Base-by-base conservation (phyloP, 2,797 vertebrate species). In the Champsocephalus gunnari region DNA sequence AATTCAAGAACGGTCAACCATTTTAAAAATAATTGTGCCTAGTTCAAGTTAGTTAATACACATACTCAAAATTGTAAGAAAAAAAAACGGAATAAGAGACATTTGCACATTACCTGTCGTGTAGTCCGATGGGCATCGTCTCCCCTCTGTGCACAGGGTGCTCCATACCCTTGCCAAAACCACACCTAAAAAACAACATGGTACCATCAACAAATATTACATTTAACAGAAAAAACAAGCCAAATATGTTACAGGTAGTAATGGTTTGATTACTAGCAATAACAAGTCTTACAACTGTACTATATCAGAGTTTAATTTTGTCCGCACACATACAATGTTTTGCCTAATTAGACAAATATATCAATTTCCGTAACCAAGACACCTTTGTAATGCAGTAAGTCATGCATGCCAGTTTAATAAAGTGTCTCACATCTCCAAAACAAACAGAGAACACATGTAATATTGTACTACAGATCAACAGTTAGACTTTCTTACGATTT, bases 91-190 rank as follows among this genome's bases (percentile, higher is more conserved):
- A 64, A 56, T 5, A 60, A 66, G 68, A 83, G 75, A 80, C 67
- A 83, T 75, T 78, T 28, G 61, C 32, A 67, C 55, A 85, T 84
- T 95, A 97, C 96, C 96, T 96, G 90, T 97, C 96, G 87, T 91
- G 95, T 57, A 96, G 94, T 87, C 94, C 92, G 44, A 96, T 90
- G 87, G 96, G 92, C 93, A 97, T 93, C 28, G 95, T 92, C 82
- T 98, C 96, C 87, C 94, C 96, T 92, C 96, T 93, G 91, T 96
- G 95, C 70, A 95, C 87, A 93, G 95, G 96, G 93, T 93, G 94
- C 92, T 97, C 97, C 97, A 97, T 96, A 88, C 93, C 91, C 80
- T 94, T 93, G 71, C 94, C 94, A 89, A 91, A 89, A 84, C 91
- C 92, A 88, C 94, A 91, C 93, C 94, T 93, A 47, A 77, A 74